These are phyloP conservation scores for Bilobella aurantiaca DNA, from an alignment of 1,140 invertebrate genomes.

Conservation along the genomic window DNA sequence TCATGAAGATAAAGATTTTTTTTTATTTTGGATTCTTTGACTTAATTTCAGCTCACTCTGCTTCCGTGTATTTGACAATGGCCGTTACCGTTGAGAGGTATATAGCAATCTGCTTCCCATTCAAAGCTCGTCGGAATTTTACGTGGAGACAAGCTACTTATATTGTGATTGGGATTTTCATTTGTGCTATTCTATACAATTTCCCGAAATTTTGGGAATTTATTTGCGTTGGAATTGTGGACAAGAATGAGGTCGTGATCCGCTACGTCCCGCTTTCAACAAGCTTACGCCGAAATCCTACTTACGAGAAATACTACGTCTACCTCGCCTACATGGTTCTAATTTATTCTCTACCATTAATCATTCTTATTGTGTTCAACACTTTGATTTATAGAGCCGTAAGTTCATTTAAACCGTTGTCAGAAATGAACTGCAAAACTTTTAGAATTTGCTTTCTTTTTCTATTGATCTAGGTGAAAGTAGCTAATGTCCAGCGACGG, in stretches of 20 bases:
- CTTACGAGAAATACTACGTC: constrained; percentile 13
- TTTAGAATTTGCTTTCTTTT: background rate
- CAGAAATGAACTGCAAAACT: too few relatives aligned
- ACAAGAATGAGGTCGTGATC: background rate
- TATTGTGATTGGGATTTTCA: constrained; percentile 67
- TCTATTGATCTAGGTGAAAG: constrained; percentile 1
- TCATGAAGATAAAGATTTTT: background rate
- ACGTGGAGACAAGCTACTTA: constrained; percentile 75
- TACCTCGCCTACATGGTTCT: background rate
- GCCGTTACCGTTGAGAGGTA: constrained; percentile 90
- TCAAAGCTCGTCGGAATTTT: constrained; percentile 68
- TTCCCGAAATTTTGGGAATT: constrained; percentile 52
- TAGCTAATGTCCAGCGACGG: constrained; percentile 1
- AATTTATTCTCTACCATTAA: background rate
- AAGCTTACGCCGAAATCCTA: background rate
- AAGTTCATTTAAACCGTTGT: too few relatives aligned
- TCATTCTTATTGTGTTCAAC: constrained; percentile 8
- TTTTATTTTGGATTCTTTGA: background rate
- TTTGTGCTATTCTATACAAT: constrained; percentile 77
- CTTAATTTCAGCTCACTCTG: constrained; percentile 52
- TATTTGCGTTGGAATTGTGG: background rate
- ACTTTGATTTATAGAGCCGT: constrained; percentile 15
- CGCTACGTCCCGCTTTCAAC: constrained; percentile 5
- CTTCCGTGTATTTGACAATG: constrained; percentile 88
- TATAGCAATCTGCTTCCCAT: constrained; percentile 88